Evolutionary conservation across 2,888 invertebrate genomes (phyloP).

Genomic region (Danaus chrysippus): DNA sequence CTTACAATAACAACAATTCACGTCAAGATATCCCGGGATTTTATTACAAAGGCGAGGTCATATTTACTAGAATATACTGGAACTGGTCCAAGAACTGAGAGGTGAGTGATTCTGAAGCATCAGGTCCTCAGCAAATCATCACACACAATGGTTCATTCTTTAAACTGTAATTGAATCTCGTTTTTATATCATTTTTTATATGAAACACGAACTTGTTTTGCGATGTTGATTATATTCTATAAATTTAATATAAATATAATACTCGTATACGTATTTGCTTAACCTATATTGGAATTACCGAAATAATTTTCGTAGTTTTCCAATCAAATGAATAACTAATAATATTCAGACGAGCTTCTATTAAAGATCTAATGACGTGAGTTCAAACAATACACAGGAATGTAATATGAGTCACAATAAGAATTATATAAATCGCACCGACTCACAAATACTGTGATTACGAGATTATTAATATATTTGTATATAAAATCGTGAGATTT

Average conservation of each 20-base stretch:
- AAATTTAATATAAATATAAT: no score
- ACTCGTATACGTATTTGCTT: no score
- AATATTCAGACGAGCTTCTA: no score
- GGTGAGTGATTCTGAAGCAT: conserved; percentile 27
- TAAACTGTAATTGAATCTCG: conserved; percentile 7
- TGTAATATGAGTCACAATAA: no score
- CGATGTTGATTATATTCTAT: no score
- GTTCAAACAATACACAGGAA: no score
- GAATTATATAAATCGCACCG: not conserved
- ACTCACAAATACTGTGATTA: conserved; percentile 14
- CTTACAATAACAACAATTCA: conserved; percentile 16
- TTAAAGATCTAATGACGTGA: no score
- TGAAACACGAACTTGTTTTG: no score
- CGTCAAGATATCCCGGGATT: conserved; percentile 23
- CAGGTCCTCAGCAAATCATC: conserved; percentile 16
- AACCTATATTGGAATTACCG: no score
- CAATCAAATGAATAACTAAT: no score
- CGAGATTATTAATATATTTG: conserved; percentile 21
- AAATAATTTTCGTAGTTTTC: no score
- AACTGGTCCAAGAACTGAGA: conserved; percentile 29
- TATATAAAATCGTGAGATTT: conserved; percentile 25
- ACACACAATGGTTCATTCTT: conserved; percentile 10
- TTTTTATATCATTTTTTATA: no score
- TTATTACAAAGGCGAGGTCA: conserved; percentile 27
- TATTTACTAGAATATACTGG: conserved; percentile 30